Percentiles rank a stretch among this genome's conserved stretches.
Evolutionary conservation across 2,888 invertebrate species (phyloP).

Genomic region (Tetramorium bicarinatum): DNA sequence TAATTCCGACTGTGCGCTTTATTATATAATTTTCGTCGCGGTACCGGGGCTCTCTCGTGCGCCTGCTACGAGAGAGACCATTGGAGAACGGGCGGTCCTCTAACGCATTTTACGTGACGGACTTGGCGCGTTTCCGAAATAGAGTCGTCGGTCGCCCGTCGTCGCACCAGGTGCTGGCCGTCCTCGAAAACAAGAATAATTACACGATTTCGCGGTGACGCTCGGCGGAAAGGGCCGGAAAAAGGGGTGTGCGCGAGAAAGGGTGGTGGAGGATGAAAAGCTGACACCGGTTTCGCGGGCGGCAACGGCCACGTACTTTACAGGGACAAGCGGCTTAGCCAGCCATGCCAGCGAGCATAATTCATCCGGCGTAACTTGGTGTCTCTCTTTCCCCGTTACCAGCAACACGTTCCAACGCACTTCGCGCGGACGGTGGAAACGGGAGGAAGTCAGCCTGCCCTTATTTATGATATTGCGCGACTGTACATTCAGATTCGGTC

Average conservation of each 20-base stretch:
- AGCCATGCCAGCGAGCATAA: conserved; percentile 74
- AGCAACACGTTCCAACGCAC: conserved; percentile 57
- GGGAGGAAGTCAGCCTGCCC: conserved; percentile 65
- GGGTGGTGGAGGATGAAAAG: conserved; percentile 53
- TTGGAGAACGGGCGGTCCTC: conserved; percentile 6
- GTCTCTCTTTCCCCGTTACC: conserved; percentile 33
- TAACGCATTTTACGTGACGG: neutral
- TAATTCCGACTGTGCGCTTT: conserved; percentile 34
- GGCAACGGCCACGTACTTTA: conserved; percentile 67
- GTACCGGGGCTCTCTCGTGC: neutral
- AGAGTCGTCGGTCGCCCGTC: neutral
- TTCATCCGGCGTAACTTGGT: conserved; percentile 72
- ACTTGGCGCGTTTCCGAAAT: conserved; percentile 15
- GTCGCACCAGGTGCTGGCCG: conserved; percentile 47
- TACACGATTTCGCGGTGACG: conserved; percentile 66
- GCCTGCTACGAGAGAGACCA: conserved; percentile 7
- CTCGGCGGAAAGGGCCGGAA: conserved; percentile 46
- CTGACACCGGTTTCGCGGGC: conserved; percentile 63
- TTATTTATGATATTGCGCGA: conserved; percentile 71
- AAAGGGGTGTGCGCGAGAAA: conserved; percentile 23
- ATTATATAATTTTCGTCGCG: conserved; percentile 42
- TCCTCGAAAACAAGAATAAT: conserved; percentile 68
- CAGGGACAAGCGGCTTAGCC: conserved; percentile 79
- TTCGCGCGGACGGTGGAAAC: conserved; percentile 61
- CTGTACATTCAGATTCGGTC: conserved; percentile 74